A percentile compares a stretch with the other conserved stretches of the same genome.
Evolutionary conservation across 2,113 vertebrate genomes (phyloP).

Genomic region (Paramormyrops kingsleyae): DNA sequence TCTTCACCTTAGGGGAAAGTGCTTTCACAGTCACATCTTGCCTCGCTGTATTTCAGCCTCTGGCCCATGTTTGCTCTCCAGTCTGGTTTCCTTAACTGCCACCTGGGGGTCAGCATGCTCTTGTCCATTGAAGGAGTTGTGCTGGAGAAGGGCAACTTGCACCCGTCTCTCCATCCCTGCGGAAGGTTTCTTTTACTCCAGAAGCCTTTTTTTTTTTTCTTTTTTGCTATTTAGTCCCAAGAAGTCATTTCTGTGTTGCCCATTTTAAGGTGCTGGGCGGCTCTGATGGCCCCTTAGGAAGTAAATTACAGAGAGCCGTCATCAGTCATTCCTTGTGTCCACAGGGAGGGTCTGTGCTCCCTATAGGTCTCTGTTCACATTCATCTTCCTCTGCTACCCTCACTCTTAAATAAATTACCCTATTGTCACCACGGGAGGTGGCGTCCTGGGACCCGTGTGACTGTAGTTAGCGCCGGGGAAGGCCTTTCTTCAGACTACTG

Average conservation of each 20-base stretch:
- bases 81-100: not conserved
- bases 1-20: not conserved
- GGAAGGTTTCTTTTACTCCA: not conserved
- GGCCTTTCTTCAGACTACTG: not conserved
- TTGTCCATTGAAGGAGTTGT: not conserved
- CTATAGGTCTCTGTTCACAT: conserved; percentile 29
- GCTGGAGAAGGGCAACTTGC: not conserved
- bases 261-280: conserved; percentile 23
- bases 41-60: not conserved
- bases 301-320: conserved; percentile 38
- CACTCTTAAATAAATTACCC: conserved; percentile 39
- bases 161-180: not conserved
- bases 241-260: conserved; percentile 23
- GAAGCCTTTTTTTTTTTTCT: not conserved
- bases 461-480: conserved; percentile 21
- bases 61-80: not conserved
- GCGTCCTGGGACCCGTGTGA: conserved; percentile 22
- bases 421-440: conserved; percentile 33
- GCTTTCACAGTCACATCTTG: not conserved
- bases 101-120: not conserved
- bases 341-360: conserved; percentile 19
- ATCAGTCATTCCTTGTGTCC: conserved; percentile 33
- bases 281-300: conserved; percentile 34
- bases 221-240: conserved; percentile 28
- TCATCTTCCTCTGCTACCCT: conserved; percentile 33